Evolutionary conservation across 2,888 invertebrate species (phyloP), one percentile per base, ranked within the genome.

Genomic region (Dryadula phaetusa): DNA sequence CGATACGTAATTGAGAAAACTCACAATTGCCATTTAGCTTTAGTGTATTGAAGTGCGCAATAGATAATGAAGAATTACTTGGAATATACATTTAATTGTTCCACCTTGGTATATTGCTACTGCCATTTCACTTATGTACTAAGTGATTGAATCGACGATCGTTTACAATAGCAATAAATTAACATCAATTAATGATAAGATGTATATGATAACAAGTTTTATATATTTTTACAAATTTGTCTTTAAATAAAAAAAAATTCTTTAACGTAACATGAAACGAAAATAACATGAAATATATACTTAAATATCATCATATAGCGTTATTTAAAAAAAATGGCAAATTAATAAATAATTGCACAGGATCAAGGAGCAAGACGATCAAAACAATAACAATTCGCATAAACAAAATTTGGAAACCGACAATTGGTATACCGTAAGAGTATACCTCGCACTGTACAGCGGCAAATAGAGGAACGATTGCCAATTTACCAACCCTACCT

Each of bases 401-500:
- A 74, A 79, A 79, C 82, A 82, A 82, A 85, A 87, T 89, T 87
- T 87, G 81, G 80, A 86, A 82, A 85, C 84, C 84, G 86, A 82
- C 68, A 67, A 73, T 75, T 72, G 71, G 74, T 78, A 76, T 81
- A 80, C 82, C 81, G 81, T 82, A n/a, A 3, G 70, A n/a, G 75
- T 78, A 75, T 80, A 80, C 82, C 82, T 81, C 82, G 75, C 80
- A 80, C 82, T 81, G 82, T 82, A 82, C 80, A 84, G 84, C 87
- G 84, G 88, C 87, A 90, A 89, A 90, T 83, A 85, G 84, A 81
- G 86, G 80, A 89, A 89, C 87, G 90, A 92, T 92, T 91, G 91
- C 87, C 92, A 92, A 92, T 92, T 91, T 90, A 84, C 83, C 82
- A 85, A 84, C 90, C 90, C 90, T 85, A 88, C 86, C 89, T 85